Evolutionary conservation across 2,113 vertebrate genomes (phyloP).

Genomic region (Phaethon lepturus): DNA sequence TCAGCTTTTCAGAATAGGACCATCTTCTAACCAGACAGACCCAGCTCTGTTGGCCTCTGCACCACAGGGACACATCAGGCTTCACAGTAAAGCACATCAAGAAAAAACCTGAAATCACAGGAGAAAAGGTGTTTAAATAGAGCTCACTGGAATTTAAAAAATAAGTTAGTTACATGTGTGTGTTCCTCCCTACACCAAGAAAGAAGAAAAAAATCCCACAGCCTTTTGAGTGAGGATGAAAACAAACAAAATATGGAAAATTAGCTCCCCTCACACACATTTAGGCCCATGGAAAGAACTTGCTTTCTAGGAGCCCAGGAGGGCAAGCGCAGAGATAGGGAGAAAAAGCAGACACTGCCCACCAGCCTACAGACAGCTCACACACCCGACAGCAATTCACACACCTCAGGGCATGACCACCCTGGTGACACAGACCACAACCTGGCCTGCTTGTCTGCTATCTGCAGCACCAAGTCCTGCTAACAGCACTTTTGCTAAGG

Average conservation of each 20-base stretch:
- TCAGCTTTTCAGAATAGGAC: background rate
- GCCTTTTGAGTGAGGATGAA: background rate
- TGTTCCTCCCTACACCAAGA: background rate
- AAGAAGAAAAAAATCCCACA: constrained; percentile 12
- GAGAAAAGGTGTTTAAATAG: background rate
- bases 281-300: background rate
- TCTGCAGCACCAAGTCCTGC: background rate
- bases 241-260: background rate
- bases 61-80: background rate
- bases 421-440: background rate
- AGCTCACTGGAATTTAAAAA: background rate
- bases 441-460: background rate
- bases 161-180: background rate
- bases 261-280: background rate
- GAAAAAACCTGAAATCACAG: background rate
- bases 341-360: background rate
- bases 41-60: background rate
- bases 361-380: background rate
- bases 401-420: rapidly evolving
- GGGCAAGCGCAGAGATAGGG: background rate
- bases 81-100: constrained; percentile 4
- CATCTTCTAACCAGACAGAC: background rate
- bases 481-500: background rate
- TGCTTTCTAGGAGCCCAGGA: constrained; percentile 33
- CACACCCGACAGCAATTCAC: background rate